These are phyloP conservation scores for Montipora efflorescens DNA, from an alignment of 64 coral and sea anemone species.

Conservation along the genomic window DNA sequence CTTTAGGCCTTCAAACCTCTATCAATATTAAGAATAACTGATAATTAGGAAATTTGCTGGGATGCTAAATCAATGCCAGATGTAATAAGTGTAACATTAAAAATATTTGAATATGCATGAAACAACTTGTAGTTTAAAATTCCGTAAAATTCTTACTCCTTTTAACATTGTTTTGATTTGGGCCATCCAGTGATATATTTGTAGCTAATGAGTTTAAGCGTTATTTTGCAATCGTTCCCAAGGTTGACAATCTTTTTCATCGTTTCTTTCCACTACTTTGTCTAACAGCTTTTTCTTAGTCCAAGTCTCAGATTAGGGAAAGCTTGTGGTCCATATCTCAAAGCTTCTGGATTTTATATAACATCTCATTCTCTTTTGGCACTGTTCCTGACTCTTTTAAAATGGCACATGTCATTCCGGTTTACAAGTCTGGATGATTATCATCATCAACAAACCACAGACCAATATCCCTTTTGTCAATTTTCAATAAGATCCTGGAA, in stretches of 20 bases:
- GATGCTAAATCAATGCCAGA: too few relatives aligned
- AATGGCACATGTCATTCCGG: conserved; percentile 17
- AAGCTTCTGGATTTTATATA: conserved; percentile 7
- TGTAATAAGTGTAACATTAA: conserved; percentile 32
- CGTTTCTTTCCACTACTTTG: neutral
- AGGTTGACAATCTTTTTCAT: neutral
- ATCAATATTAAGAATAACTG: too few relatives aligned
- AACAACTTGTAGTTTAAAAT: neutral
- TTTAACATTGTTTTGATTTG: neutral
- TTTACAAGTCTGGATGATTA: neutral
- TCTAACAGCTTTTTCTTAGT: conserved; percentile 5
- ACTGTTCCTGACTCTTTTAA: conserved; percentile 29
- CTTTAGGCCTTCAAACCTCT: neutral
- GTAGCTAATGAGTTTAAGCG: conserved; percentile 38
- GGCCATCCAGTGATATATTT: neutral
- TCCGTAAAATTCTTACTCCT: conserved; percentile 33
- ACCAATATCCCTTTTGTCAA: conserved; percentile 14
- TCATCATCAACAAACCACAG: conserved; percentile 1
- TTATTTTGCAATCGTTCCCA: conserved; percentile 30
- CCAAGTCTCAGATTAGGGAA: neutral
- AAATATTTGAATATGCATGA: conserved; percentile 19
- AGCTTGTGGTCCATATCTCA: conserved; percentile 2
- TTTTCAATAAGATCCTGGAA: conserved; percentile 17
- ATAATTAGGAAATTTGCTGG: too few relatives aligned
- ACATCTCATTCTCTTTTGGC: conserved; percentile 15